A percentile compares a stretch with the other conserved stretches of the same genome.
Conservation (phyloP, 2,113 vertebrate genomes). For the Triplophysa tibetana region DNA sequence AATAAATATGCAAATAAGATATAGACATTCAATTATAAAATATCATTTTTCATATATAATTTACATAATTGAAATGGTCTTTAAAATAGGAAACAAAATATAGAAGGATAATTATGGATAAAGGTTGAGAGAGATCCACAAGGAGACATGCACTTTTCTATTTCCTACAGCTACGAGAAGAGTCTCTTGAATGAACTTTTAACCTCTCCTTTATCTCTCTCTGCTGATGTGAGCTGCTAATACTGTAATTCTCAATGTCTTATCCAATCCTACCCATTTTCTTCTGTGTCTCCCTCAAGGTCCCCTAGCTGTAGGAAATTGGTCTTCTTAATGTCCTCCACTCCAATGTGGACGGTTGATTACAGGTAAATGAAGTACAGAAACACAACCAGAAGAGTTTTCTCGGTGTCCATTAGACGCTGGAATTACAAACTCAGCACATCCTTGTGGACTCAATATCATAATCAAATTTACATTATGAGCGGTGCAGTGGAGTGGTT, state of each 20-base stretch:
- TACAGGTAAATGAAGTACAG: constrained; percentile 4
- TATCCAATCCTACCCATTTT: neutral
- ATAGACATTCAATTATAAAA: too few relatives aligned
- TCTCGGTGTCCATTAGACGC: constrained; percentile 17
- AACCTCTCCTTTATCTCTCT: neutral
- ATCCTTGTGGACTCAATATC: constrained; percentile 10
- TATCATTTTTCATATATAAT: too few relatives aligned
- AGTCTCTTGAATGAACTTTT: constrained; percentile 39
- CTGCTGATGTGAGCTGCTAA: neutral
- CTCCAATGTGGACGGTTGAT: neutral
- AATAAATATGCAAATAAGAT: too few relatives aligned
- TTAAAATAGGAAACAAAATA: too few relatives aligned
- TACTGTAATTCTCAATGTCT: neutral
- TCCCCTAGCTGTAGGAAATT: constrained; percentile 5
- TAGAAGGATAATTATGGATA: neutral
- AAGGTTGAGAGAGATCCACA: constrained; percentile 6
- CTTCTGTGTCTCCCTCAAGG: neutral
- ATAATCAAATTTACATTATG: neutral
- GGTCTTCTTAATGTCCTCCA: neutral
- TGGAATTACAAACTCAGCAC: constrained; percentile 10
- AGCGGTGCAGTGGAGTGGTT: neutral
- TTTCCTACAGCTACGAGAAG: constrained; percentile 26
- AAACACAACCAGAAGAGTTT: constrained; percentile 13
- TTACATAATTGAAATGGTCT: too few relatives aligned
- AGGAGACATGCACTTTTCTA: constrained; percentile 12